phyloP scores from a whole-genome alignment of 2,888 invertebrate species.

The Chydorus sphaericus region DNA sequence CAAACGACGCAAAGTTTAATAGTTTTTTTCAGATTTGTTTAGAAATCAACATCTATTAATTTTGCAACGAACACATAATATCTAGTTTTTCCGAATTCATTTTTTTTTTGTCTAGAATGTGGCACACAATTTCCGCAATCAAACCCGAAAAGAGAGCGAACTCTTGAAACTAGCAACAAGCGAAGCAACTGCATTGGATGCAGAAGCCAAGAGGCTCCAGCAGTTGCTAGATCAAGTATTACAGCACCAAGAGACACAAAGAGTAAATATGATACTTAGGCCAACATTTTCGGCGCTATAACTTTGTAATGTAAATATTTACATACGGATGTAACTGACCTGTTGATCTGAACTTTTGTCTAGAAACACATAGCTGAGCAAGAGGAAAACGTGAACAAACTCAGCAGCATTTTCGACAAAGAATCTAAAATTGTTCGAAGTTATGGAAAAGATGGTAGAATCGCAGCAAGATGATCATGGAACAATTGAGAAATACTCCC shows the following conservation, averaged over 20 bases:
- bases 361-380: not conserved
- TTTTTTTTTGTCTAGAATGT: too few relatives aligned
- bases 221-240: too few relatives aligned
- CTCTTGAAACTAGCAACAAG: not conserved
- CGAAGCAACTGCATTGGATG: not conserved
- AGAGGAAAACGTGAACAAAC: not conserved
- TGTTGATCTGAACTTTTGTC: not conserved
- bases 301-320: too few relatives aligned
- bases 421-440: not conserved
- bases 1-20: too few relatives aligned
- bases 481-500: not conserved
- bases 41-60: too few relatives aligned
- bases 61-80: too few relatives aligned
- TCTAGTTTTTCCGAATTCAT: too few relatives aligned
- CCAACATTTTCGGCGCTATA: too few relatives aligned
- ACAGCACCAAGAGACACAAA: too few relatives aligned
- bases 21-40: too few relatives aligned
- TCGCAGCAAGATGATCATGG: constrained; percentile 5
- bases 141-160: not conserved
- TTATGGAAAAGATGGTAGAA: constrained; percentile 10
- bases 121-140: not conserved
- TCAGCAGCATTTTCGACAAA: not conserved
- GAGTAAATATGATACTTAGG: too few relatives aligned
- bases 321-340: too few relatives aligned
- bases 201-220: not conserved